A percentile compares a stretch with the other conserved stretches of the same genome.
phyloP scores from a whole-genome alignment of 2,888 invertebrate genomes.

The Drosophila silvestris region DNA sequence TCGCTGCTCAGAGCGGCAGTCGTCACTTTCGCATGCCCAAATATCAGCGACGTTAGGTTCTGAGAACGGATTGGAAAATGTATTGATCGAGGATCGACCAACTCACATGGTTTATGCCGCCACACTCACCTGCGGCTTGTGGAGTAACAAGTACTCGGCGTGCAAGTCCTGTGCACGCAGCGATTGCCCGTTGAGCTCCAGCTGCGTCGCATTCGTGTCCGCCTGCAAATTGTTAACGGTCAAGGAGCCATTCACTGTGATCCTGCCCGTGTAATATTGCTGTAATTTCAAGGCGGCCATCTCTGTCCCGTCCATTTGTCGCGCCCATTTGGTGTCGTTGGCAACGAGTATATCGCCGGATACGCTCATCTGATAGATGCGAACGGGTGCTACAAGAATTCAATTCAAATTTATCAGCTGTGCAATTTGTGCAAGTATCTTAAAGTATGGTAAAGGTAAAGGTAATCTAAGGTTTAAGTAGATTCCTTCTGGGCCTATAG shows the following conservation, averaged over 20 bases:
- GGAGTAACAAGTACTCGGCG: slow-evolving; percentile 64
- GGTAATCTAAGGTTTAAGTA: not conserved
- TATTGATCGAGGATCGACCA: not conserved
- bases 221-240: slow-evolving; percentile 66
- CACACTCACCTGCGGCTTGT: slow-evolving; percentile 71
- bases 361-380: slow-evolving; percentile 73
- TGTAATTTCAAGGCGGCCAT: slow-evolving; percentile 50
- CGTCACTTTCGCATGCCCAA: slow-evolving; percentile 72
- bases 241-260: slow-evolving; percentile 77
- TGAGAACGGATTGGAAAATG: slow-evolving; percentile 13
- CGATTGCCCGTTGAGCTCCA: slow-evolving; percentile 51
- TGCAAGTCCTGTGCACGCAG: slow-evolving; percentile 48
- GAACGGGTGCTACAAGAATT: slow-evolving; percentile 75
- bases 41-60: slow-evolving; percentile 59
- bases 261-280: slow-evolving; percentile 79
- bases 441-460: not conserved
- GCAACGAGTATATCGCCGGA: slow-evolving; percentile 65
- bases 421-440: not conserved
- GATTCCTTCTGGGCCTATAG: not conserved
- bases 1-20: slow-evolving; percentile 55
- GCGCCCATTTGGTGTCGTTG: slow-evolving; percentile 41
- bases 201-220: slow-evolving; percentile 40
- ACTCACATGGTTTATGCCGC: not conserved
- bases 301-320: slow-evolving; percentile 20
- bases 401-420: not conserved